phyloP scores from a whole-genome alignment of 2,797 vertebrate genomes.

The Acipenser ruthenus region DNA sequence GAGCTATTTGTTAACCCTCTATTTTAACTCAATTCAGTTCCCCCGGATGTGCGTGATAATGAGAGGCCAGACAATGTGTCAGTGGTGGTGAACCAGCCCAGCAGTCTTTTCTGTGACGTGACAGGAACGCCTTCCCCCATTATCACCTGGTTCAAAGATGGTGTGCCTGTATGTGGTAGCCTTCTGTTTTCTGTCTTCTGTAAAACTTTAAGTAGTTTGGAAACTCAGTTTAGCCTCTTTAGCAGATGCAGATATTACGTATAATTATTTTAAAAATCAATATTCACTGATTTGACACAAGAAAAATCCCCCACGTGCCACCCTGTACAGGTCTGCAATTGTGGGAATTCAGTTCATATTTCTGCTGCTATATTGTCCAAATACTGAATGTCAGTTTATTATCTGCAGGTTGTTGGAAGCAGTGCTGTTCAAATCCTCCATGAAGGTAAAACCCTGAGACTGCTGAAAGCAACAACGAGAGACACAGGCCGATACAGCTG shows the following conservation, averaged over 20 bases:
- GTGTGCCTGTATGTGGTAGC: slow-evolving; percentile 60
- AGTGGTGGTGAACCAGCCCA: slow-evolving; percentile 67
- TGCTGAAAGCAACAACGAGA: slow-evolving; percentile 58
- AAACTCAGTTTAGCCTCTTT: too few relatives aligned
- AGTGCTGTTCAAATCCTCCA: slow-evolving; percentile 66
- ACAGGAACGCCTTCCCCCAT: slow-evolving; percentile 77
- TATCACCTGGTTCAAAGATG: slow-evolving; percentile 85
- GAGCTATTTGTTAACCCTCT: too few relatives aligned
- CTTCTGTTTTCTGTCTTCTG: too few relatives aligned
- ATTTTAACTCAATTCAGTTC: slow-evolving; percentile 54
- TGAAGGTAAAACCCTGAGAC: slow-evolving; percentile 71
- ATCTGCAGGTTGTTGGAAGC: slow-evolving; percentile 66
- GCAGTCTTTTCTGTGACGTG: slow-evolving; percentile 78
- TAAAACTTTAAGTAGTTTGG: too few relatives aligned
- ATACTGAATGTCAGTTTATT: background rate
- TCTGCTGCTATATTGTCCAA: too few relatives aligned
- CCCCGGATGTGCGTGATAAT: slow-evolving; percentile 73
- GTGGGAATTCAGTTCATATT: too few relatives aligned
- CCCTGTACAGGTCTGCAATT: too few relatives aligned
- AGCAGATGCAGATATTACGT: too few relatives aligned
- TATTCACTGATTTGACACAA: too few relatives aligned
- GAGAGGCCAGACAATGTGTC: slow-evolving; percentile 69
- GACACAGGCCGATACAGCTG: slow-evolving; percentile 81
- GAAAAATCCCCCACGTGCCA: too few relatives aligned
- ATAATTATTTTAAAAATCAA: too few relatives aligned